Evolutionary conservation across 2,797 vertebrate genomes (phyloP).

Genomic region (Clarias platycephalus): DNA sequence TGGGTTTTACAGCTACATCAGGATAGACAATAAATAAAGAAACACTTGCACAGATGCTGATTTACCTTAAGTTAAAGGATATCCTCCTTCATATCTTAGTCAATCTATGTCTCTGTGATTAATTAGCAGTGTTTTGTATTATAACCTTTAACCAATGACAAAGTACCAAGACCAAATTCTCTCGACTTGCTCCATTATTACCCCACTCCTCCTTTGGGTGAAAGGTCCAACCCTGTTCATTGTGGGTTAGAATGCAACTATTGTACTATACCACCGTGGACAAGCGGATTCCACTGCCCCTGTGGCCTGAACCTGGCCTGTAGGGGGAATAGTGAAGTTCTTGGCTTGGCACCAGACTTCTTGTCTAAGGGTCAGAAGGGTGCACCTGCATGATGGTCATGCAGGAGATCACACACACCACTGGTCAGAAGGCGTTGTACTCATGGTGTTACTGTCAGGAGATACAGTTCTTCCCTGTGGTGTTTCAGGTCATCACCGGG

Average conservation of each 20-base stretch:
- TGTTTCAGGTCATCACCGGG: neutral
- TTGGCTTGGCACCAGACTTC: neutral
- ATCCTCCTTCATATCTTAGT: neutral
- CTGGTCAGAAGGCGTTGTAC: neutral
- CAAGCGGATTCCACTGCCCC: neutral
- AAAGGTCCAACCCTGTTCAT: neutral
- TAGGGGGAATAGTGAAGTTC: too few relatives aligned
- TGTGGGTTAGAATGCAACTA: neutral
- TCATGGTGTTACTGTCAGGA: neutral
- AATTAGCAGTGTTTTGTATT: neutral
- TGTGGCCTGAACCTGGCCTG: too few relatives aligned
- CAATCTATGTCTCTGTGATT: too few relatives aligned
- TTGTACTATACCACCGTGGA: neutral
- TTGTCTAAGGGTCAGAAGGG: neutral
- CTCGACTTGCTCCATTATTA: neutral
- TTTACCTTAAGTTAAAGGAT: neutral
- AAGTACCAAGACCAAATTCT: neutral
- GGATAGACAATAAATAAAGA: neutral
- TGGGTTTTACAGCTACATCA: too few relatives aligned
- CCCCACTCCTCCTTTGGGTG: neutral
- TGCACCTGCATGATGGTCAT: neutral
- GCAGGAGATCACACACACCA: neutral
- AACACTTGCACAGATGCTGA: neutral
- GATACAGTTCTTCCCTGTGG: neutral
- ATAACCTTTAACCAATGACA: neutral